phyloP scores from a whole-genome alignment of 2,113 vertebrate species.

The Seriola rivoliana region DNA sequence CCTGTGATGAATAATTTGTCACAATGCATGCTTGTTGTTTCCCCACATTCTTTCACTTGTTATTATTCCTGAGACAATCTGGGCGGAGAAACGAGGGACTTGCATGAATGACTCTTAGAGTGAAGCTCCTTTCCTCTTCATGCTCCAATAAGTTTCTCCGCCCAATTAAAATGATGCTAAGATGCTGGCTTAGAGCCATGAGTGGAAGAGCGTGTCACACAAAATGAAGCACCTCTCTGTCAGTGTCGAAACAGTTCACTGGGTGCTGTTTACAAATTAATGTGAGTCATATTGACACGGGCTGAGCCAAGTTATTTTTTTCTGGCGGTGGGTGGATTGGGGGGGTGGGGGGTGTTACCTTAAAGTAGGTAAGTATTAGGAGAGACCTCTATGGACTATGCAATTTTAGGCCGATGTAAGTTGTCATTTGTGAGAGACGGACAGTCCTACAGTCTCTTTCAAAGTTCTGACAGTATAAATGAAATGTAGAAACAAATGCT shows the following conservation, averaged over 20 bases:
- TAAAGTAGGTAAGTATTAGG: too few relatives aligned
- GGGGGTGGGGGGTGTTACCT: too few relatives aligned
- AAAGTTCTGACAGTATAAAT: too few relatives aligned
- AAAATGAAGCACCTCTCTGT: constrained; percentile 36
- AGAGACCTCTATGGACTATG: too few relatives aligned
- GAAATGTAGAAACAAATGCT: background rate
- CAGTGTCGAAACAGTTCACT: constrained; percentile 27
- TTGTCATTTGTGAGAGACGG: too few relatives aligned
- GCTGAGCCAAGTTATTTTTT: constrained; percentile 3
- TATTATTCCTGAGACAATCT: constrained; percentile 20
- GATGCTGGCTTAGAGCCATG: constrained; percentile 39
- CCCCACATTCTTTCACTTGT: constrained; percentile 1
- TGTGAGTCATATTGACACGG: constrained; percentile 30
- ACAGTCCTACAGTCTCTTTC: too few relatives aligned
- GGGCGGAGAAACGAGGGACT: constrained; percentile 21
- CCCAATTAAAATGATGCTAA: constrained; percentile 65
- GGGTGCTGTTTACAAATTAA: constrained; percentile 34
- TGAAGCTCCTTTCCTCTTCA: constrained; percentile 32
- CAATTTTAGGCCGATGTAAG: too few relatives aligned
- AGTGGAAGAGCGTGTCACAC: constrained; percentile 33
- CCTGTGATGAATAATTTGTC: constrained; percentile 27
- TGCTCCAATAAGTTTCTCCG: constrained; percentile 35
- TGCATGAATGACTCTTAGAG: constrained; percentile 41
- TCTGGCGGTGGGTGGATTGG: too few relatives aligned
- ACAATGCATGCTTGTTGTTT: constrained; percentile 27